These are phyloP conservation scores for Pipistrellus kuhlii DNA, from an alignment of 2,797 vertebrate species.

Conservation along the genomic window DNA sequence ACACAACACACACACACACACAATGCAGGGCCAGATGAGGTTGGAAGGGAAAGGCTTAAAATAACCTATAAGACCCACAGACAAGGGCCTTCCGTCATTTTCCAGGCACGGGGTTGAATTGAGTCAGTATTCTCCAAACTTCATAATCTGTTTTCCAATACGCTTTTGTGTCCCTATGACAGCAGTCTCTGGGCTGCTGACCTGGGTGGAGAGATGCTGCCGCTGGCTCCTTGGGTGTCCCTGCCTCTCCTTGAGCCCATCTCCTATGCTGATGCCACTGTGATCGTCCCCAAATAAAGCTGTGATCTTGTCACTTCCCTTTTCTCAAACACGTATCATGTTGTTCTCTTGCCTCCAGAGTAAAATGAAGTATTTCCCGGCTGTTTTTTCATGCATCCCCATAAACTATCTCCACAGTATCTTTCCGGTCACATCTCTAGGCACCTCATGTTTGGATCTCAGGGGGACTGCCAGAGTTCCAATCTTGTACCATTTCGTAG, in stretches of 20 bases:
- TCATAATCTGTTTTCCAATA: not conserved
- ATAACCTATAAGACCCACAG: not conserved
- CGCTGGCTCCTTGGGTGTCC: not conserved
- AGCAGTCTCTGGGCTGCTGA: not conserved
- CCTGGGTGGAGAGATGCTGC: not conserved
- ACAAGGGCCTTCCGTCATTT: not conserved
- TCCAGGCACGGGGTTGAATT: not conserved
- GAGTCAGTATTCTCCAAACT: not conserved
- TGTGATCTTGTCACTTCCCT: not conserved
- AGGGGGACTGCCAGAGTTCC: not conserved
- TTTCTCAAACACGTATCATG: not conserved
- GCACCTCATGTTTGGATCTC: not conserved
- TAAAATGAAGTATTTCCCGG: not conserved
- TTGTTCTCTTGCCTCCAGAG: not conserved
- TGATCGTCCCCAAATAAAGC: not conserved
- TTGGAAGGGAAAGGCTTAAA: not conserved
- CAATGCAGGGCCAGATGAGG: not conserved
- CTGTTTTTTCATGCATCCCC: not conserved
- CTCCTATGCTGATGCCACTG: not conserved
- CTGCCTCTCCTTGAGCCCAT: not conserved
- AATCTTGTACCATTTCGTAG: not conserved
- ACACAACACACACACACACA: no score
- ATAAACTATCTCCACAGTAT: not conserved
- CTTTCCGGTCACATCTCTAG: not conserved
- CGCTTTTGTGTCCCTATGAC: not conserved